Base-by-base conservation (phyloP, 2,113 vertebrate genomes). In the Rhinolophus sinicus region DNA sequence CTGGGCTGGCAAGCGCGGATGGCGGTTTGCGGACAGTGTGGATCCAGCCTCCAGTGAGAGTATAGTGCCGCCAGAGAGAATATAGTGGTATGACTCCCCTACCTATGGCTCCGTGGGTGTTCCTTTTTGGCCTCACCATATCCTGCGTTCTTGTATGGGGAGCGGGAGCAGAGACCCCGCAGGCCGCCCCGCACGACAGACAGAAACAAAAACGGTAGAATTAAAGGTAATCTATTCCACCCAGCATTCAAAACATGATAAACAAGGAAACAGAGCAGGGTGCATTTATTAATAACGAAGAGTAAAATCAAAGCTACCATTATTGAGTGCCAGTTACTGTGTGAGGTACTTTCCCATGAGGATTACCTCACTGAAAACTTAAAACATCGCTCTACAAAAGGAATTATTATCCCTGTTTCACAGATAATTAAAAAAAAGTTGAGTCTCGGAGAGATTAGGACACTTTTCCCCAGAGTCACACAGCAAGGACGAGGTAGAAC, bases 301-400 rank as follows among this genome's bases (percentile, higher is more conserved):
- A 93, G 15, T 44, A 90, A 91, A 96, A 92, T 78, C 18, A 92
- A 80, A 64, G 30, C 58, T 92, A n/a, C 73, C 35, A 38, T 58
- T 67, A 88, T 21, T 88, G 22, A 86, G 33, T 47, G 40, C 19
- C 86, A 56, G 9, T 33, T 56, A 76, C 24, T 56, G 0, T 75
- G 35, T 30, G 58, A 94, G 88, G 28, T 21, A 94, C 24, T 90
- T 83, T 70, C 64, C 70, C 35, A 2, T 50, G 47, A 50, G 10
- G 30, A 10, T 84, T 72, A 81, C 30, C 13, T n/a, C 60, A 60
- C 4, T 88, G 28, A 81, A 96, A 97, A 93, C 12, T 65, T 78
- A 75, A 88, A 96, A 69, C 11, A 75, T 26, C 1, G 6, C 24
- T 87, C 38, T 76, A 21, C 40, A 86, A 72, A 6, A 85, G 69